A percentile compares a stretch with the other conserved stretches of the same genome.
Evolutionary conservation across 2,888 invertebrate species (phyloP).

Genomic region (Chromoteleia sp.): DNA sequence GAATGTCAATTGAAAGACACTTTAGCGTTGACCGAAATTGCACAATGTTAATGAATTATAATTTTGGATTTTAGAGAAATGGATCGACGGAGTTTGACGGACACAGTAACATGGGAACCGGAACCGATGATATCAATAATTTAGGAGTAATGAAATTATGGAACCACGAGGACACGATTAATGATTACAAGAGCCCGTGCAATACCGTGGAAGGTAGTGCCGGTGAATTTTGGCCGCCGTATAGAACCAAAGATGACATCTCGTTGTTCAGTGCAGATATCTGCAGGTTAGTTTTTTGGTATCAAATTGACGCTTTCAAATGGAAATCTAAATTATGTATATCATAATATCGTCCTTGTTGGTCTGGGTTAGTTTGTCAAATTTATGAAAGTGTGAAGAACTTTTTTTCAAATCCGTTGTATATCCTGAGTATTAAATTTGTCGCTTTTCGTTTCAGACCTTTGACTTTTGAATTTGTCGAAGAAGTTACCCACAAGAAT

Average conservation of each 20-base stretch:
- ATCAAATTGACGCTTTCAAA: too few relatives aligned
- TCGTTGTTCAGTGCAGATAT: constrained; percentile 90
- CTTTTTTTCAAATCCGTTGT: too few relatives aligned
- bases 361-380: too few relatives aligned
- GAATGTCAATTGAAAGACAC: too few relatives aligned
- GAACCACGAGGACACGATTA: constrained; percentile 88
- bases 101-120: constrained; percentile 91
- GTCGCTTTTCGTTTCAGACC: constrained; percentile 70
- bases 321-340: too few relatives aligned
- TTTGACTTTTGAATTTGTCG: constrained; percentile 84
- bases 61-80: constrained; percentile 88
- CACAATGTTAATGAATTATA: background rate
- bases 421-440: too few relatives aligned
- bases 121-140: constrained; percentile 86
- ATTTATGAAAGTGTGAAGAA: too few relatives aligned
- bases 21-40: too few relatives aligned
- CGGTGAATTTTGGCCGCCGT: constrained; percentile 92
- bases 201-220: constrained; percentile 89
- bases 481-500: constrained; percentile 86
- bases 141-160: constrained; percentile 90
- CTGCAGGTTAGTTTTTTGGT: constrained; percentile 86
- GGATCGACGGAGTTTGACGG: constrained; percentile 91
- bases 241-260: constrained; percentile 87
- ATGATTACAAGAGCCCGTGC: constrained; percentile 86
- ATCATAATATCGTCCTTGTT: too few relatives aligned